Evolutionary conservation across 2,888 invertebrate species (phyloP).

Genomic region (Heliconius sara): DNA sequence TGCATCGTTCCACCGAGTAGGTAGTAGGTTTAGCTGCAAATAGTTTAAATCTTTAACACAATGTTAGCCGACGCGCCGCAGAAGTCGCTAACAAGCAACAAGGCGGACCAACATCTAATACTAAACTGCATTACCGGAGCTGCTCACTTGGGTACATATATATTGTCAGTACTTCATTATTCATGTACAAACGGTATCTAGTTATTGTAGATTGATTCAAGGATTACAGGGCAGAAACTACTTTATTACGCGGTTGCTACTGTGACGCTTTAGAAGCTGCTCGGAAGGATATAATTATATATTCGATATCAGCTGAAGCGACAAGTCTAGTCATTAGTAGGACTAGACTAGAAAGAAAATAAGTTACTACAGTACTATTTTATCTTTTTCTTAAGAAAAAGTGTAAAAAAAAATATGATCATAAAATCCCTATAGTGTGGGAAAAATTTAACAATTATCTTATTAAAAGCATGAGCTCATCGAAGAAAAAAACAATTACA

Average conservation of each 20-base stretch:
- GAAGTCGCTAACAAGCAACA: conserved; percentile 72
- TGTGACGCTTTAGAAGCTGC: neutral
- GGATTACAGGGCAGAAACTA: neutral
- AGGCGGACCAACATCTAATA: conserved; percentile 52
- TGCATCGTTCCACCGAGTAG: conserved; percentile 26
- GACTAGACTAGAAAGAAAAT: too few relatives aligned
- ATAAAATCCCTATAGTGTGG: conserved; percentile 57
- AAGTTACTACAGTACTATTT: conserved; percentile 38
- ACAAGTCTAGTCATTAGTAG: neutral
- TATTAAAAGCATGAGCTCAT: conserved; percentile 74
- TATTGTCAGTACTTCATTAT: conserved; percentile 10
- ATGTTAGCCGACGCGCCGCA: conserved; percentile 69
- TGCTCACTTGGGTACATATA: neutral
- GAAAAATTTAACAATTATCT: conserved; percentile 75
- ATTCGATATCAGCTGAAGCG: neutral
- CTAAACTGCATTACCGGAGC: conserved; percentile 48
- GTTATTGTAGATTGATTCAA: neutral
- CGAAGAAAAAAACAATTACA: conserved; percentile 75
- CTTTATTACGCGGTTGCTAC: neutral
- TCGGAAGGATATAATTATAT: neutral
- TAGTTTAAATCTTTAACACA: conserved; percentile 69
- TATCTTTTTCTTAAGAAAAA: conserved; percentile 1
- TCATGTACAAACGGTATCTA: neutral
- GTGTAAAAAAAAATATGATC: conserved; percentile 15
- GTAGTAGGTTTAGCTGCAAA: conserved; percentile 48